Conservation (phyloP, 2,113 vertebrate species). For the Amazona guildingii region DNA sequence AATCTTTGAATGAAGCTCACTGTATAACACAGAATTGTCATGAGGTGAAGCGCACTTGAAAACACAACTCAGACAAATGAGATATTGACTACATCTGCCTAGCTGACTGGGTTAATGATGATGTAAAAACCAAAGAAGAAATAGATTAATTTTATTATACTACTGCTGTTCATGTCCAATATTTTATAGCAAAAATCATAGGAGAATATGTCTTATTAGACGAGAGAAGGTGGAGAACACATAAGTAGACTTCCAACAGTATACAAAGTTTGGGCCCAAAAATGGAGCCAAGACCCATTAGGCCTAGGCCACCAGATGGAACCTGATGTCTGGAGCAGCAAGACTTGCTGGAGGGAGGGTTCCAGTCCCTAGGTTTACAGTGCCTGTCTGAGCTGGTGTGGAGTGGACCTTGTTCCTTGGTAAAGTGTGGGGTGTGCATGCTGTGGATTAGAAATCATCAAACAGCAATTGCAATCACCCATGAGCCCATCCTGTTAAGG, state of each 20-base stretch:
- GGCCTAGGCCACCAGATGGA: no score
- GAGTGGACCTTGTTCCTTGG: neutral
- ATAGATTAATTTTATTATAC: neutral
- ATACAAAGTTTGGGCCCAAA: rapidly evolving
- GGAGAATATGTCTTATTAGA: neutral
- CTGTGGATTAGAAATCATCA: neutral
- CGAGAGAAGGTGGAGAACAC: neutral
- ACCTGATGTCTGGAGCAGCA: neutral
- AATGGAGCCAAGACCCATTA: neutral
- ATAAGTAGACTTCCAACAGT: neutral
- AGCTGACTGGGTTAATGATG: neutral
- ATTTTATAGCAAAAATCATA: neutral
- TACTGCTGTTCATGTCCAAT: neutral
- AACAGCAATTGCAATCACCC: neutral
- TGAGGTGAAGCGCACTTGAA: neutral
- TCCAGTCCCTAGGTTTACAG: neutral
- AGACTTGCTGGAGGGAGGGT: neutral
- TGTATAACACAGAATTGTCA: neutral
- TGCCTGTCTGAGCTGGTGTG: neutral
- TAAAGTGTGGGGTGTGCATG: neutral
- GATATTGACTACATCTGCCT: neutral
- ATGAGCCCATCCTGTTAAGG: neutral
- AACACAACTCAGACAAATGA: neutral
- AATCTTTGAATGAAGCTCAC: neutral
- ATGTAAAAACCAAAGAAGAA: neutral